Evolutionary conservation across 92 coral and sea anemone genomes (phyloP), one percentile per base, ranked within the genome.

Genomic region (Diadumene lineata): DNA sequence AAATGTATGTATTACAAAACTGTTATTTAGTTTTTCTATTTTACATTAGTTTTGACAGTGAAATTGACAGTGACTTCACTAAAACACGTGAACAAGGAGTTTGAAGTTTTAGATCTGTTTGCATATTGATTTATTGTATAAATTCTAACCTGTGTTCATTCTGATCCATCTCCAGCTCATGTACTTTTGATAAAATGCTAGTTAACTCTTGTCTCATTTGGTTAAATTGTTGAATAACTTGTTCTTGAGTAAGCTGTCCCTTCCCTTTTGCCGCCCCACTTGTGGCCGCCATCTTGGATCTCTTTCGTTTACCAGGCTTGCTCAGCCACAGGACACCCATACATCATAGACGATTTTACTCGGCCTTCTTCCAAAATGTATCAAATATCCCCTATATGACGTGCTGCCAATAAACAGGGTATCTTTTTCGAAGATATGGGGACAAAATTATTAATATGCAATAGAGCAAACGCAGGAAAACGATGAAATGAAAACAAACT

Each of bases 151-250:
- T 89, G 81, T 94, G 98, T 72, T 94, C 98, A 43, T 88, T 92
- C 51, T 81, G 92, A 56, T 94, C 98, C 97, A 92, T 85, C 75
- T 94, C 97, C 24, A 94, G 62, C 87, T 94, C 98, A 43, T 87
- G 94, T 75, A 94, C 68, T 76, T 94, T 94, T 16, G 86, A 80
- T 53, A 94, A 62, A 33, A 94, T 73, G 68, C 80, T 74, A 50
- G 98, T 86, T 72, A 76, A 82, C 15, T 94, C 98, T 56, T 94
- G 98, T 62, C 98, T 87, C 81, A 94, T 82, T 66, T 92, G 98
- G 57, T 94, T 94, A 70, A 94, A 94, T 64, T 82, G 93, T 72
- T 92, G 64, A 29, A 92, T 69, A 60, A 92, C 81, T 66, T 86
- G 93, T 69, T 96, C 97, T 33, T 92, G 97, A 18, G 87, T 85